These are phyloP conservation scores for Lordiphosa fenestrarum DNA, from an alignment of 2,888 invertebrate species.

Conservation along the genomic window DNA sequence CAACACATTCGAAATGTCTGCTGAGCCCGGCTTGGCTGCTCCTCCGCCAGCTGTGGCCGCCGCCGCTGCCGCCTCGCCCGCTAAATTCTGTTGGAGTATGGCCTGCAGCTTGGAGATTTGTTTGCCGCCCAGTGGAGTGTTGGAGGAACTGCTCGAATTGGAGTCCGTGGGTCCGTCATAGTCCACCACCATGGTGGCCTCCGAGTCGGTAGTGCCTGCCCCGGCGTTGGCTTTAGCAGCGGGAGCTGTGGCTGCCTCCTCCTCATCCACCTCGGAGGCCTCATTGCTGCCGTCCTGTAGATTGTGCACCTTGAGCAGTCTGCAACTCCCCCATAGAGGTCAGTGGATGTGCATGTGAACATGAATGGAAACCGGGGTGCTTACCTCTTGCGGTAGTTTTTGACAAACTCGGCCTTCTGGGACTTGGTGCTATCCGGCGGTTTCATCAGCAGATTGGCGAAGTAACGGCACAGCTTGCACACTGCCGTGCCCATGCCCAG, in stretches of 20 bases:
- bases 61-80: slow-evolving; percentile 7
- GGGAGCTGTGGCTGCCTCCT: slow-evolving; percentile 37
- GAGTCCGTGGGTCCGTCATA: slow-evolving; percentile 77
- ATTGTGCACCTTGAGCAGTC: slow-evolving; percentile 88
- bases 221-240: slow-evolving; percentile 2
- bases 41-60: neutral
- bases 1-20: slow-evolving; percentile 78
- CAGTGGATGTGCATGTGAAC: neutral
- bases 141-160: slow-evolving; percentile 63
- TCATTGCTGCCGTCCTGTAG: slow-evolving; percentile 82
- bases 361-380: slow-evolving; percentile 4
- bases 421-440: slow-evolving; percentile 81
- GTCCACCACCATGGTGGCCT: slow-evolving; percentile 72
- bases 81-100: slow-evolving; percentile 74
- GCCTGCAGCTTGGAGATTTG: slow-evolving; percentile 79
- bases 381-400: slow-evolving; percentile 85
- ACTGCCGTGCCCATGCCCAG: slow-evolving; percentile 86
- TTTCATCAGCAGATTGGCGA: slow-evolving; percentile 86
- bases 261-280: slow-evolving; percentile 75
- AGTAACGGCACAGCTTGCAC: slow-evolving; percentile 91
- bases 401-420: slow-evolving; percentile 80
- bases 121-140: slow-evolving; percentile 33
- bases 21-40: slow-evolving; percentile 23
- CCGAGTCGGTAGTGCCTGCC: slow-evolving; percentile 55
- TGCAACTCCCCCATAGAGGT: slow-evolving; percentile 75